phyloP scores from a whole-genome alignment of 2,113 vertebrate genomes.

The Halcyon malimbica region DNA sequence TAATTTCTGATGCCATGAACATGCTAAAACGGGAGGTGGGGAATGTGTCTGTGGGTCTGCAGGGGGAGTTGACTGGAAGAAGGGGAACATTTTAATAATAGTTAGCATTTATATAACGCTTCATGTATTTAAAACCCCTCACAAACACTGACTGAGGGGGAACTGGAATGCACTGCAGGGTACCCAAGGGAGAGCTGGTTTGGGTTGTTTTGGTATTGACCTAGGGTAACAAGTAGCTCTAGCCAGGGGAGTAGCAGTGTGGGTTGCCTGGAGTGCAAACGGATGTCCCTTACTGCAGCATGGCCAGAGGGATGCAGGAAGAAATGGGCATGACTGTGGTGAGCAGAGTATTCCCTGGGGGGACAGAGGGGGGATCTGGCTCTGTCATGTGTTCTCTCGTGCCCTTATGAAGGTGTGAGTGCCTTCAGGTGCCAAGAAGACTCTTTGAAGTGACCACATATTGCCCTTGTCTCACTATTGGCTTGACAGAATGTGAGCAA shows the following conservation, averaged over 20 bases:
- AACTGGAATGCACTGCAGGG: constrained; percentile 28
- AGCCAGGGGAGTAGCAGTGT: background rate
- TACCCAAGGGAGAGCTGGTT: background rate
- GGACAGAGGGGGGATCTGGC: background rate
- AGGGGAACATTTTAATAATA: constrained; percentile 56
- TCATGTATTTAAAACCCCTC: constrained; percentile 30
- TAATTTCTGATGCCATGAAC: constrained; percentile 46
- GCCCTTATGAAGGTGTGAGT: background rate
- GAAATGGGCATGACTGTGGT: background rate
- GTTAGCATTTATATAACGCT: constrained; percentile 52
- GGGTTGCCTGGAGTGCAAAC: background rate
- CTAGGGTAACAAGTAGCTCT: background rate
- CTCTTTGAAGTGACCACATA: background rate
- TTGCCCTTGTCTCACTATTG: background rate
- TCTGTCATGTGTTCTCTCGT: background rate
- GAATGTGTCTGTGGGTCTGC: constrained; percentile 33
- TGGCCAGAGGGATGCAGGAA: constrained; percentile 9
- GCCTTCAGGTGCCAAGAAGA: background rate
- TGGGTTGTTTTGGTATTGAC: background rate
- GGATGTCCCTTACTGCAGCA: background rate
- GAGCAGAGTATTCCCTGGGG: background rate
- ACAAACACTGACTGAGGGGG: background rate
- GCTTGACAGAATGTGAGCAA: background rate
- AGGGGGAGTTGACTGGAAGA: constrained; percentile 44
- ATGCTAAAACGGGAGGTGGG: constrained; percentile 52